These are phyloP conservation scores for Argopecten irradians DNA, from an alignment of 1,140 invertebrate species.

Conservation along the genomic window DNA sequence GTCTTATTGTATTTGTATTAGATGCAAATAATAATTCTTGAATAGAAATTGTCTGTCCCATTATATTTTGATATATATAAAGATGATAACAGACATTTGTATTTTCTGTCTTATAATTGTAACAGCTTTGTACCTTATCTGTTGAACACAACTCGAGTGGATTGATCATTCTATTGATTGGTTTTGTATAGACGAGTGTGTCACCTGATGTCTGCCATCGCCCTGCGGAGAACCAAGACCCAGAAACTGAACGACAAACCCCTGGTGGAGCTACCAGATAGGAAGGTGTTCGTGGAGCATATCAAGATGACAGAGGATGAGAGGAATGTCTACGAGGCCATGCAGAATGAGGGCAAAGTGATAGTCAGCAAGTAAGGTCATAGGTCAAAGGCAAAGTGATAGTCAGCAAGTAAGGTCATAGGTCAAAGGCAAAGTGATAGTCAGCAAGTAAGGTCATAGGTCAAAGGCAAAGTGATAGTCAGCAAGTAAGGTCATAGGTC, in stretches of 20 bases:
- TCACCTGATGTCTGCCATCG: conserved; percentile 60
- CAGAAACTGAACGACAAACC: conserved; percentile 59
- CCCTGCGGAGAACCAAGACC: conserved; percentile 63
- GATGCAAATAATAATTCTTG: no score
- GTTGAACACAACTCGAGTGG: not conserved
- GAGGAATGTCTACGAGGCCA: conserved; percentile 57
- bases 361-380: conserved; percentile 56
- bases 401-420: no score
- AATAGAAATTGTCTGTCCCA: no score
- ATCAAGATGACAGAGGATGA: conserved; percentile 61
- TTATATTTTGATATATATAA: no score
- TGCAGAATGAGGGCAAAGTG: conserved; percentile 62
- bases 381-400: not conserved
- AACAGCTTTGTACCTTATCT: not conserved
- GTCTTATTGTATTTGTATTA: no score
- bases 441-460: no score
- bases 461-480: no score
- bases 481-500: no score
- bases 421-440: not conserved
- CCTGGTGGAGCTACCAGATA: conserved; percentile 56
- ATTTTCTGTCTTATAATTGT: no score
- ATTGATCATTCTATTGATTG: not conserved
- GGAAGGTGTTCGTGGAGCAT: conserved; percentile 57
- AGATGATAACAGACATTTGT: no score
- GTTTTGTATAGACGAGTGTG: conserved; percentile 55